Evolutionary conservation across 2,113 vertebrate genomes (phyloP), one percentile per base, ranked within the genome.

Genomic region (Chamaetylas fuelleborni): DNA sequence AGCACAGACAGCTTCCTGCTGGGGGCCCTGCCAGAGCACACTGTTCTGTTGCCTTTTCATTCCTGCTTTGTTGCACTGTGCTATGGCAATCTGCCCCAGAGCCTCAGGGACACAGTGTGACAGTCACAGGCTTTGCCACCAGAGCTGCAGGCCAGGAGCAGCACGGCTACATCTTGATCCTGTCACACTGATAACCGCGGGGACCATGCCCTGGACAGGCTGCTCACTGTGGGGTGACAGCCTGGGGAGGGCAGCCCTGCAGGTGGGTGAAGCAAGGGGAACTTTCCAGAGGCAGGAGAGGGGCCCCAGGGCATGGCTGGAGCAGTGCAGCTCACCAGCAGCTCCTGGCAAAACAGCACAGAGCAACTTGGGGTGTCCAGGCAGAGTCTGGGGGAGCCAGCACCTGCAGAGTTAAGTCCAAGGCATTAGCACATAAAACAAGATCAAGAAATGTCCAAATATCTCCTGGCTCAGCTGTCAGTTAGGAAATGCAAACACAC

Each of bases 151-250:
- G 50, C 34, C 77, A 24, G 57, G 36, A 80, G 19, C 29, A 80
- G 34, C 5, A 0, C 0, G 1, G 53, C 48, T 15, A 1, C 65
- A 70, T 36, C 47, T 57, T 38, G 47, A 66, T 47, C 38, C 33
- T 56, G 54, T 64, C 64, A n/a, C 42, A 43, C 26, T 0, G 9
- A 31, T 43, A 61, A 57, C 45, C 45, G 36, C 0, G 0, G 36
- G 62, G n/a, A 56, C 0, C 1, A 45, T 53, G 36, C 4, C 26
- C 31, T 13, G 22, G 61, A 0, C 0, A 28, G 57, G 57, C 47
- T 4, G 3, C 53, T 86, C 54, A 34, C 31, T 0, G 0, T 8
- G 23, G 26, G 23, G 43, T 47, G 67, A 47, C 20, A 73, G 45
- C 16, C 20, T 0, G 0, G 62, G 36, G 24, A 42, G 40, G 48